These are phyloP conservation scores for Pogonognathellus flavescens DNA, from an alignment of 1,140 invertebrate genomes.

Conservation along the genomic window DNA sequence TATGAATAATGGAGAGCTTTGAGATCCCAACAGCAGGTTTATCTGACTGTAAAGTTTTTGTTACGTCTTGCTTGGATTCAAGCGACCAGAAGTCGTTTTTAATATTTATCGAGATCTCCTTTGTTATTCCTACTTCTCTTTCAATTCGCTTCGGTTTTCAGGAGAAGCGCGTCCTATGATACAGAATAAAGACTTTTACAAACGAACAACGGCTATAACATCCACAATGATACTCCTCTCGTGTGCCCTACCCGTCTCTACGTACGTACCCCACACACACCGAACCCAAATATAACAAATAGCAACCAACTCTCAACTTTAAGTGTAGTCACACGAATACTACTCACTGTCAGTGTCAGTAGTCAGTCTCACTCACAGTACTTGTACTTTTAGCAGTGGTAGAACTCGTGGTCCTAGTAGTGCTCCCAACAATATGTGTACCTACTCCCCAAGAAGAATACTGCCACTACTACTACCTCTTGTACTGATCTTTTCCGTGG, in stretches of 20 bases:
- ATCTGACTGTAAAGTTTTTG: slow-evolving; percentile 66
- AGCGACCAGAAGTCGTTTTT: slow-evolving; percentile 66
- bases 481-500: no score
- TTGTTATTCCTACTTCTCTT: slow-evolving; percentile 67
- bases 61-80: slow-evolving; percentile 64
- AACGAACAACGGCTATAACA: slow-evolving; percentile 4
- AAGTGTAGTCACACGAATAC: not conserved
- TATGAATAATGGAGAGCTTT: slow-evolving; percentile 68
- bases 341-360: no score
- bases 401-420: no score
- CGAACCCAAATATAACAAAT: not conserved
- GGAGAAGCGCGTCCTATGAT: slow-evolving; percentile 26
- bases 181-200: not conserved
- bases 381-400: no score
- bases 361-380: no score
- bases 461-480: no score
- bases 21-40: slow-evolving; percentile 66
- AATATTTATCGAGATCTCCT: slow-evolving; percentile 68
- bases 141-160: slow-evolving; percentile 64
- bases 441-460: no score
- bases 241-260: not conserved
- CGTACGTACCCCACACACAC: not conserved
- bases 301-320: not conserved
- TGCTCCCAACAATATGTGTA: no score
- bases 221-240: not conserved